These are phyloP conservation scores for Stichopus horrens DNA, from an alignment of 53 echinoderm and acorn worm genomes.

Conservation along the genomic window DNA sequence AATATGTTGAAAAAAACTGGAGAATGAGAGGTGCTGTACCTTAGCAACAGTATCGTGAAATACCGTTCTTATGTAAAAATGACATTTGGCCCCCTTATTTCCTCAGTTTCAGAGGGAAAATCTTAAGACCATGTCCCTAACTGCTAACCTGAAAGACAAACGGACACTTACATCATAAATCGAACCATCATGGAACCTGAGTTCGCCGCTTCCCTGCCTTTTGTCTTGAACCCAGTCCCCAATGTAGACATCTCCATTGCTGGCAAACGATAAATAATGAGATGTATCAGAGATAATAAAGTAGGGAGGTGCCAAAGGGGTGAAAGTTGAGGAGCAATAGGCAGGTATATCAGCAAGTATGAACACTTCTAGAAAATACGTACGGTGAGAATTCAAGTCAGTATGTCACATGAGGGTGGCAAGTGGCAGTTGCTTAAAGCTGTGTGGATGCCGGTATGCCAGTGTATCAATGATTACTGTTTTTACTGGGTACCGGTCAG, in stretches of 20 bases:
- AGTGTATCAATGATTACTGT: too few relatives aligned
- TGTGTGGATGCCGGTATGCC: too few relatives aligned
- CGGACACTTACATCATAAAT: conserved; percentile 85
- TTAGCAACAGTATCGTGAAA: not conserved
- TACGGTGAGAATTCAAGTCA: too few relatives aligned
- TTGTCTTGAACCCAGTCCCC: conserved; percentile 90
- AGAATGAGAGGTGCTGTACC: not conserved
- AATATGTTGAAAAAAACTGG: not conserved
- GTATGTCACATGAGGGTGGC: too few relatives aligned
- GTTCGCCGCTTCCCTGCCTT: conserved; percentile 94
- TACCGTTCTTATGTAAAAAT: not conserved
- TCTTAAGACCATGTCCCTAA: not conserved
- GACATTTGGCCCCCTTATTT: too few relatives aligned
- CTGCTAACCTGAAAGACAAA: not conserved
- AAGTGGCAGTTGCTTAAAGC: too few relatives aligned
- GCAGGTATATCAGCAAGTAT: too few relatives aligned
- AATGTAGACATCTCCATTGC: conserved; percentile 79
- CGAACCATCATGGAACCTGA: conserved; percentile 66
- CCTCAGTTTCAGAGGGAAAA: not conserved
- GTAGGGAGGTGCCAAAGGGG: too few relatives aligned
- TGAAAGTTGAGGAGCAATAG: too few relatives aligned
- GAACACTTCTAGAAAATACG: too few relatives aligned
- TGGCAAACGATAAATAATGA: not conserved
- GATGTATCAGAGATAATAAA: too few relatives aligned
- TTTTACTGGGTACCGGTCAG: too few relatives aligned